These are phyloP conservation scores for Hippocampus guttulatus DNA, from an alignment of 2,113 vertebrate genomes.

Conservation along the genomic window DNA sequence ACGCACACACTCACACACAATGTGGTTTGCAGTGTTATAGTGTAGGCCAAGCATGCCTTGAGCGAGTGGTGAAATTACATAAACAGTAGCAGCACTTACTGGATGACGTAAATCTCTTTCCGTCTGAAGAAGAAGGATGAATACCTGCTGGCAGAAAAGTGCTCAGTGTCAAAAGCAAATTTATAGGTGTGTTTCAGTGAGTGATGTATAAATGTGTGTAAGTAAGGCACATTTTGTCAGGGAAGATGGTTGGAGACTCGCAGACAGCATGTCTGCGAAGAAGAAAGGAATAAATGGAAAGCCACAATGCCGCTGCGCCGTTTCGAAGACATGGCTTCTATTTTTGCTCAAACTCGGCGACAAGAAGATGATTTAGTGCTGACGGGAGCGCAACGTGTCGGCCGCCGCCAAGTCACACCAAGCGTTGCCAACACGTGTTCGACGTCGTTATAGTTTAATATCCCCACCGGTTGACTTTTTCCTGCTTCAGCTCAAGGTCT, in stretches of 20 bases:
- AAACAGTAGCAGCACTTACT: constrained; percentile 81
- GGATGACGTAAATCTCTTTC: constrained; percentile 99
- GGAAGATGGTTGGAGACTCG: constrained; percentile 15
- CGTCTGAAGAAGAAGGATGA: constrained; percentile 99
- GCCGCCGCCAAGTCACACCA: constrained; percentile 1
- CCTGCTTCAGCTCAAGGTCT: constrained; percentile 93
- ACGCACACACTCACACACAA: background rate
- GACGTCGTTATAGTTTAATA: background rate
- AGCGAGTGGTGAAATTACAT: constrained; percentile 1
- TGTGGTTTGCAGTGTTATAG: constrained; percentile 17
- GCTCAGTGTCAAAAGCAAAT: constrained; percentile 55
- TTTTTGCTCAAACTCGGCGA: constrained; percentile 46
- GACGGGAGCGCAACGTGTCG: constrained; percentile 33
- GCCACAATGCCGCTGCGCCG: constrained; percentile 14
- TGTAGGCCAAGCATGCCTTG: constrained; percentile 13
- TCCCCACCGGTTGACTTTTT: constrained; percentile 91
- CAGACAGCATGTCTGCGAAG: constrained; percentile 35
- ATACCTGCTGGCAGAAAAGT: constrained; percentile 86
- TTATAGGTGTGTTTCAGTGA: background rate
- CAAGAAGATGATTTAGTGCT: constrained; percentile 27
- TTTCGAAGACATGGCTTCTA: constrained; percentile 34
- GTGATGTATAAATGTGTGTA: background rate
- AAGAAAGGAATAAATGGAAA: constrained; percentile 46
- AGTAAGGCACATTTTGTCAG: constrained; percentile 6
- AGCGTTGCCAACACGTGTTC: background rate